A percentile compares a stretch with the other conserved stretches of the same genome.
phyloP scores from a whole-genome alignment of 2,113 vertebrate species.

The Calyptomena viridis region DNA sequence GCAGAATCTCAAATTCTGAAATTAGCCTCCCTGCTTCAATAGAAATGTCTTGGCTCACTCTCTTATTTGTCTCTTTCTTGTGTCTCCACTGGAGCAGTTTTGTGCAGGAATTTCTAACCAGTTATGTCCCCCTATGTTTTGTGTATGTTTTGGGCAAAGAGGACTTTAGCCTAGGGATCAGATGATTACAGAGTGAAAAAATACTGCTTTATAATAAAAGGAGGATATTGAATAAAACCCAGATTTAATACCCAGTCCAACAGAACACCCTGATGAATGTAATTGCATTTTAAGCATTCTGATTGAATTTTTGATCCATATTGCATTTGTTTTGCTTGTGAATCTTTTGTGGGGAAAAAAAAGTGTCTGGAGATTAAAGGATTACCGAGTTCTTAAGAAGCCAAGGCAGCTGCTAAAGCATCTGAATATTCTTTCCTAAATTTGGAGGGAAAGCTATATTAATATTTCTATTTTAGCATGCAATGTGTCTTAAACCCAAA shows the following conservation, averaged over 20 bases:
- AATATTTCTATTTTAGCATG: slow-evolving; percentile 54
- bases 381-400: slow-evolving; percentile 82
- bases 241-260: slow-evolving; percentile 80
- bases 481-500: slow-evolving; percentile 40
- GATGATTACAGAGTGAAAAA: slow-evolving; percentile 80
- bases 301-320: slow-evolving; percentile 86
- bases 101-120: slow-evolving; percentile 27
- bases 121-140: slow-evolving; percentile 16
- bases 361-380: slow-evolving; percentile 82
- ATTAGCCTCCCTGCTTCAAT: slow-evolving; percentile 38
- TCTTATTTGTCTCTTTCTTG: slow-evolving; percentile 23
- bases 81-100: background rate
- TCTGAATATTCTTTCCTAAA: slow-evolving; percentile 74
- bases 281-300: slow-evolving; percentile 85
- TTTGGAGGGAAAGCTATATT: slow-evolving; percentile 69
- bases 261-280: slow-evolving; percentile 82
- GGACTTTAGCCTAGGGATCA: slow-evolving; percentile 79
- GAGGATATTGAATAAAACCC: slow-evolving; percentile 82
- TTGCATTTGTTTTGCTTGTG: slow-evolving; percentile 83
- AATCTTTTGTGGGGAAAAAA: slow-evolving; percentile 74
- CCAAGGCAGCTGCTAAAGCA: slow-evolving; percentile 76
- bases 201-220: slow-evolving; percentile 82
- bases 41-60: slow-evolving; percentile 16
- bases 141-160: slow-evolving; percentile 62
- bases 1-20: slow-evolving; percentile 35